A percentile compares a stretch with the other conserved stretches of the same genome.
phyloP scores from a whole-genome alignment of 2,113 vertebrate species.

The Proteles cristata region DNA sequence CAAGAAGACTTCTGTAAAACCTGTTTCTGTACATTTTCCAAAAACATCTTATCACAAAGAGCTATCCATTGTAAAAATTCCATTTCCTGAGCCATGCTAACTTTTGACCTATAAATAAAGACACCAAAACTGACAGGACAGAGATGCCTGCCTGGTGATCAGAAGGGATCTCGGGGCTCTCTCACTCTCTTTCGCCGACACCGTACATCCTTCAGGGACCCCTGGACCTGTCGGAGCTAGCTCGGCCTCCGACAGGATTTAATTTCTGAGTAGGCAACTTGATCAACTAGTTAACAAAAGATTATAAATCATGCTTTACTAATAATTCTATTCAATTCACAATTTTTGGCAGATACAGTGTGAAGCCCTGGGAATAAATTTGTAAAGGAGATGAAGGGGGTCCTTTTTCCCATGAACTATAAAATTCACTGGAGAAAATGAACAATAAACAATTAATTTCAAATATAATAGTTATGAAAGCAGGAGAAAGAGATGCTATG shows the following conservation, averaged over 20 bases:
- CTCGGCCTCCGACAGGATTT: background rate
- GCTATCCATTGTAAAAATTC: no score
- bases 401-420: background rate
- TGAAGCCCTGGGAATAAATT: background rate
- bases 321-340: background rate
- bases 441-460: background rate
- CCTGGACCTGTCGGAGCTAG: no score
- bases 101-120: no score
- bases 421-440: background rate
- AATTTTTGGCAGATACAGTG: background rate
- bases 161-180: no score
- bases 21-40: no score
- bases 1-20: no score
- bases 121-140: no score
- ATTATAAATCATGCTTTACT: slow-evolving; percentile 48
- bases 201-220: no score
- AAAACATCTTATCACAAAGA: no score
- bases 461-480: background rate
- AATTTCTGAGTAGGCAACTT: slow-evolving; percentile 24
- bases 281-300: background rate
- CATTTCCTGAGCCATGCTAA: no score
- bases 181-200: no score
- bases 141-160: no score
- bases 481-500: background rate
- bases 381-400: background rate